Evolutionary conservation across 1,140 invertebrate species (phyloP), one percentile per base, ranked within the genome.

Genomic region (Kradibia gibbosae): DNA sequence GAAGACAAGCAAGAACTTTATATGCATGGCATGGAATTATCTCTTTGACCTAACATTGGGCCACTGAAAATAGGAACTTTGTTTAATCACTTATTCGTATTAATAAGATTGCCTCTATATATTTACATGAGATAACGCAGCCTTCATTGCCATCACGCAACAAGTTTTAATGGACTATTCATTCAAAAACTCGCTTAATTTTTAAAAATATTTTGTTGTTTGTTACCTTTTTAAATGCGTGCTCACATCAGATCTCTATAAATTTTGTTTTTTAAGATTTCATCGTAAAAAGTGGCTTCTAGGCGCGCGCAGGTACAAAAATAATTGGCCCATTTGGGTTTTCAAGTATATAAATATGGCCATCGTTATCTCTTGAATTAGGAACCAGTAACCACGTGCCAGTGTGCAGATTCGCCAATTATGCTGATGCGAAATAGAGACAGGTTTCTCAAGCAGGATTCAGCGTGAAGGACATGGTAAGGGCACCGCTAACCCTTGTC

Each of bases 391-490:
- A 82, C 81, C 81, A 72, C 74, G 74, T 82, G 81, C 81, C 79
- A 73, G 60, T 81, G 79, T 48, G 36, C 45, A 70, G 77, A 79
- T 75, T 75, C 34, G 76, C 62, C 75, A 48, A 34, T 0, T 3
- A 17, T 70, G 76, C 62, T 39, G 22, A 39, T 28, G 62, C 48
- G n/a, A 20, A 45, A 50, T 42, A 5, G 31, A 25, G 50, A 25
- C 45, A 74, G 39, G 74, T 31, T 48, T 60, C 48, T 91, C 88
- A 97, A 92, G 97, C 96, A 82, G 97, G 97, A 86, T 96, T 98
- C 74, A 99, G 94, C 85, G 95, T 97, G 89, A 98, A 98, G 88
- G 97, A 97, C 77, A 97, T 95, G 80, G 96, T 97, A 84, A 97
- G 93, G 80, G 95, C 94, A 86, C 95, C 94, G 85, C 93, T 95